Percentiles rank a stretch among this genome's conserved stretches.
Evolutionary conservation across 2,797 vertebrate genomes (phyloP).

Genomic region (Myripristis jacobus): DNA sequence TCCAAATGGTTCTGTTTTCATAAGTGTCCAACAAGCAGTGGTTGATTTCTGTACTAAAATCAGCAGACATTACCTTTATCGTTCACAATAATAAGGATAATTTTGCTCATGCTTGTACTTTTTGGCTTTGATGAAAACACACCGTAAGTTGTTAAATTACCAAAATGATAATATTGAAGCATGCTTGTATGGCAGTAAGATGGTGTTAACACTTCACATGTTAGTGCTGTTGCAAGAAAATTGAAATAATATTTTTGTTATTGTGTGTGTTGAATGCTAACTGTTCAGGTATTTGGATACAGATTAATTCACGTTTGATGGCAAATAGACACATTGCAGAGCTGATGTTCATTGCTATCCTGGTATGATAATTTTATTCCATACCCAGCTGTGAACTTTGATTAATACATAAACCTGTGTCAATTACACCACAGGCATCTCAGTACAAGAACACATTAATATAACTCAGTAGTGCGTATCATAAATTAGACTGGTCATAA

Average conservation of each 20-base stretch:
- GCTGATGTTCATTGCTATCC: not conserved
- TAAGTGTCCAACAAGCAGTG: constrained; percentile 4
- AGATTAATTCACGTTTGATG: not conserved
- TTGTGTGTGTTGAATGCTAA: not conserved
- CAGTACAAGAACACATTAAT: not conserved
- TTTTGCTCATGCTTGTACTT: constrained; percentile 27
- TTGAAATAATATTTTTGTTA: not conserved
- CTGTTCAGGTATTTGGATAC: not conserved
- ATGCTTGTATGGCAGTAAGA: not conserved
- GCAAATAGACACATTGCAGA: not conserved
- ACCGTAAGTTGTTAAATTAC: not conserved
- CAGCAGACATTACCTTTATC: constrained; percentile 3
- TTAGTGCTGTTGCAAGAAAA: not conserved
- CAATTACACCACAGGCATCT: not conserved
- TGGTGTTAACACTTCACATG: not conserved
- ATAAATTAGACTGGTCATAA: constrained; percentile 4
- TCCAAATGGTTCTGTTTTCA: constrained; percentile 4
- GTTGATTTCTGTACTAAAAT: constrained; percentile 15
- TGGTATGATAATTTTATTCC: not conserved
- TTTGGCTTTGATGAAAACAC: constrained; percentile 18
- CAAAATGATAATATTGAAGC: constrained; percentile 17
- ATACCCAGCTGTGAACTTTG: not conserved
- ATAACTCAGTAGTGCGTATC: constrained; percentile 5
- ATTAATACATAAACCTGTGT: not conserved
- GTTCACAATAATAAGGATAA: not conserved